These are phyloP conservation scores for Falco cherrug DNA, from an alignment of 2,797 vertebrate species.

Conservation along the genomic window DNA sequence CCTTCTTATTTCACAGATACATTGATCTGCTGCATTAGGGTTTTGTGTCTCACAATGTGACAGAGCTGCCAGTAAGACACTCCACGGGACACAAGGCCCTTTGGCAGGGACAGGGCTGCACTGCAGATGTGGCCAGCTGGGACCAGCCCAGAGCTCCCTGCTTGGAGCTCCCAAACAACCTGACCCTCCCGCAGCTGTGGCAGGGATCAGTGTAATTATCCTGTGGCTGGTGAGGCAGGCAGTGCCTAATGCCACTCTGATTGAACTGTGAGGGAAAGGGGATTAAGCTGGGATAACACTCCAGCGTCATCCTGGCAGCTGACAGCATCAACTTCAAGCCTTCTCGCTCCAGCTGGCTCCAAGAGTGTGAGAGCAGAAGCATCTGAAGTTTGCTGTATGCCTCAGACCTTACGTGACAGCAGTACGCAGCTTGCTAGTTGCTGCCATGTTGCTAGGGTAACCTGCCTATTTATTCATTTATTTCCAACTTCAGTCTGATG, in stretches of 20 bases:
- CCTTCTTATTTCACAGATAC: background rate
- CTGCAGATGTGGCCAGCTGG: background rate
- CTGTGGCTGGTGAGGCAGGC: background rate
- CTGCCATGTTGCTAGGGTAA: background rate
- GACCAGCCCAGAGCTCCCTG: background rate
- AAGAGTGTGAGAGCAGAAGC: background rate
- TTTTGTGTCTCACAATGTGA: fast-evolving
- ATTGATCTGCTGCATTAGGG: background rate
- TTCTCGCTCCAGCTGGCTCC: background rate
- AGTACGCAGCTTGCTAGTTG: fast-evolving
- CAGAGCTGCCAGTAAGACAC: background rate
- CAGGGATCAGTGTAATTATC: background rate
- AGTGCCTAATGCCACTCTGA: background rate
- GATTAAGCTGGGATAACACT: constrained; percentile 51
- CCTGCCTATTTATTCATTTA: background rate
- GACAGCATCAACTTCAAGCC: background rate
- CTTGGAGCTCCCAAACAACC: background rate
- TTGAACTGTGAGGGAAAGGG: background rate
- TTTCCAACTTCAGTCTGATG: background rate
- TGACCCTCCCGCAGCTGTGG: background rate
- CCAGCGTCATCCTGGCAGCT: background rate
- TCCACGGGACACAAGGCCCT: background rate
- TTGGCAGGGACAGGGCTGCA: background rate
- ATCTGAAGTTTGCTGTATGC: background rate
- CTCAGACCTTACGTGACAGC: background rate